Percentiles rank a stretch among this genome's conserved stretches.
Evolutionary conservation across 1,140 invertebrate species (phyloP).

Genomic region (Acromyrmex heyeri): DNA sequence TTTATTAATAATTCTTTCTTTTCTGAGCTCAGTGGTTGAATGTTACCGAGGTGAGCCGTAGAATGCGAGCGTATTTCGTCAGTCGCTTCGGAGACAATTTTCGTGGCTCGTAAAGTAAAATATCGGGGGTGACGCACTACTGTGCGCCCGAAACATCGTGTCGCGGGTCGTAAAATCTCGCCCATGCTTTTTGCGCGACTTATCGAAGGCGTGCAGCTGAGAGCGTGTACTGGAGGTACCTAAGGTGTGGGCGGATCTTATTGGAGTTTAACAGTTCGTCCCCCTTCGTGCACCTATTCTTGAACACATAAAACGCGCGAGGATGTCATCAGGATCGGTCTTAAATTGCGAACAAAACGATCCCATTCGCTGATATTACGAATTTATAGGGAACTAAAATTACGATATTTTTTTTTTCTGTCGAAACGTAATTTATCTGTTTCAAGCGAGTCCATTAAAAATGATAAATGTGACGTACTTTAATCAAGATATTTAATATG

Average conservation of each 20-base stretch:
- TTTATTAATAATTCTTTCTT: conserved; percentile 42
- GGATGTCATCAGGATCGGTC: conserved; percentile 38
- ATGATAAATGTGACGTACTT: conserved; percentile 8
- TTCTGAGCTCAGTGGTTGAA: not conserved
- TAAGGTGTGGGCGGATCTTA: conserved; percentile 23
- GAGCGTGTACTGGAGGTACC: not conserved
- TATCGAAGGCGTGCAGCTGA: conserved; percentile 54
- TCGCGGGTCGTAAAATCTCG: conserved; percentile 49
- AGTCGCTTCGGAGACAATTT: conserved; percentile 6
- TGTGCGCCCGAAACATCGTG: conserved; percentile 4
- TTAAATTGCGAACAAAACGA: conserved; percentile 64
- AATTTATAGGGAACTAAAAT: conserved; percentile 9
- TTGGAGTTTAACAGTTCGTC: conserved; percentile 60
- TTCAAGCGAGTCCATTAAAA: not conserved
- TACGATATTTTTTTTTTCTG: not conserved
- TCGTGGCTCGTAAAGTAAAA: conserved; percentile 14
- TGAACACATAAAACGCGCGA: conserved; percentile 35
- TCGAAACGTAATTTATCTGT: not conserved
- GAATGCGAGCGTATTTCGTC: not conserved
- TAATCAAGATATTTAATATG: not conserved
- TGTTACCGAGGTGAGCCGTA: not conserved
- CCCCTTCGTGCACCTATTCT: conserved; percentile 1
- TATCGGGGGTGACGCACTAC: conserved; percentile 22
- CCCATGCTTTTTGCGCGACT: conserved; percentile 41
- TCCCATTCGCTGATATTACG: conserved; percentile 11